Percentiles rank a stretch among this genome's conserved stretches.
Conservation (phyloP, 2,888 invertebrate species). For the Biston stratarius region DNA sequence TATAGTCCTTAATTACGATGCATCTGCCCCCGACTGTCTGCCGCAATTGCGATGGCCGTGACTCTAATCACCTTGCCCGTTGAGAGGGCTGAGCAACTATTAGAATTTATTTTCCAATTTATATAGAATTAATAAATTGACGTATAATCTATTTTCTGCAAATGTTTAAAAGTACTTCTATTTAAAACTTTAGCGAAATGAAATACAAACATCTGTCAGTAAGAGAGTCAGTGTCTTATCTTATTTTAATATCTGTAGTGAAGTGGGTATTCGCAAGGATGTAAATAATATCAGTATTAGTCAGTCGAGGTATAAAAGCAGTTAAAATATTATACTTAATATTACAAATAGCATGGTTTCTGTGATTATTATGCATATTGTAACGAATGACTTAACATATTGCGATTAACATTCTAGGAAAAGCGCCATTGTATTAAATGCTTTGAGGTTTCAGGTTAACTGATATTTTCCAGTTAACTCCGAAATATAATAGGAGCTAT, state of each 20-base stretch:
- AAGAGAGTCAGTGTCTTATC: no score
- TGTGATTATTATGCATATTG: not conserved
- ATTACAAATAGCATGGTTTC: not conserved
- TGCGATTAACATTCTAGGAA: not conserved
- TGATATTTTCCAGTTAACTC: constrained; percentile 20
- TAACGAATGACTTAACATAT: not conserved
- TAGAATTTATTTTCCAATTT: constrained; percentile 9
- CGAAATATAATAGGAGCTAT: constrained; percentile 36
- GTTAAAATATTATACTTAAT: not conserved
- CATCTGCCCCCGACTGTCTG: constrained; percentile 75
- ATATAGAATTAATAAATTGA: not conserved
- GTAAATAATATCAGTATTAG: not conserved
- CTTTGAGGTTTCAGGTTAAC: not conserved
- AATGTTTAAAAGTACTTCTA: no score
- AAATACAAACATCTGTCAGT: no score
- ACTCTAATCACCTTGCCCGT: constrained; percentile 73
- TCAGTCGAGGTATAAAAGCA: not conserved
- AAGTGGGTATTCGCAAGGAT: no score
- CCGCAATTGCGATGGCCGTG: constrained; percentile 72
- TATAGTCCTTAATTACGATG: constrained; percentile 67
- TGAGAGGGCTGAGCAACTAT: constrained; percentile 44
- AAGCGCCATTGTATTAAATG: not conserved
- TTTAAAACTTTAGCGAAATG: no score
- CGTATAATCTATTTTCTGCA: not conserved
- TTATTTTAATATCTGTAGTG: no score